Base-by-base conservation (phyloP, 2,797 vertebrate species). In the Echeneis naucrates region DNA sequence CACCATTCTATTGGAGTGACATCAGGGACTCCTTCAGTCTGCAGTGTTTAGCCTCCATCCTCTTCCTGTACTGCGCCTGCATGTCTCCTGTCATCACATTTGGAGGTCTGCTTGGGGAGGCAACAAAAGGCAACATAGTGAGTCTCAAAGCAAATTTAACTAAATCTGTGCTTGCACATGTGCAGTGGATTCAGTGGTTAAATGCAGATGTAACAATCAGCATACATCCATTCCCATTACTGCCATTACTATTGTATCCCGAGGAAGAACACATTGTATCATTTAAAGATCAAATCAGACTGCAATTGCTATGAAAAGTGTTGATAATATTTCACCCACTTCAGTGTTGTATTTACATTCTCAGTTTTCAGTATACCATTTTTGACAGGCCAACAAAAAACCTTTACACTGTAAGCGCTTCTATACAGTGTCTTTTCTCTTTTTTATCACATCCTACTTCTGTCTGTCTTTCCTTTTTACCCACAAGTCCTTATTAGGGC, bases 51-150 rank as follows among this genome's bases (percentile, higher is more conserved):
- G 97, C 97, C 91, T 99, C 97, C 82, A 85, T 99, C 95, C 96
- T 99, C 90, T 99, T 99, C 94, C 97, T 99, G 88, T 99, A 99
- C 95, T 99, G 97, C 91, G 97, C 97, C 95, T 99, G 97, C 95
- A 99, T 99, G 97, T 99, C 97, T 88, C 97, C 97, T 82, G 97
- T 99, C 95, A 98, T 99, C 95, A 99, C 97, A 90, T 99, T 99
- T 82, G 97, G 97, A 90, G 97, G 97, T 87, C 94, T 99, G 89
- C 96, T 99, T 84, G 97, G 97, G 84, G 97, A 99, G 95, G 97
- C 97, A 80, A 99, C 97, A 87, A 94, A 98, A 93, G 93, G 93
- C 94, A 98, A 96, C 95, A 98, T 98, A 93, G 97, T 98, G 93
- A 97, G 97, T 98, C 92, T 87, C 4, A 68, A 51, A 65, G 23